A percentile compares a stretch with the other conserved stretches of the same genome.
Conservation (phyloP, 2,113 vertebrate genomes). For the Calyptomena viridis region DNA sequence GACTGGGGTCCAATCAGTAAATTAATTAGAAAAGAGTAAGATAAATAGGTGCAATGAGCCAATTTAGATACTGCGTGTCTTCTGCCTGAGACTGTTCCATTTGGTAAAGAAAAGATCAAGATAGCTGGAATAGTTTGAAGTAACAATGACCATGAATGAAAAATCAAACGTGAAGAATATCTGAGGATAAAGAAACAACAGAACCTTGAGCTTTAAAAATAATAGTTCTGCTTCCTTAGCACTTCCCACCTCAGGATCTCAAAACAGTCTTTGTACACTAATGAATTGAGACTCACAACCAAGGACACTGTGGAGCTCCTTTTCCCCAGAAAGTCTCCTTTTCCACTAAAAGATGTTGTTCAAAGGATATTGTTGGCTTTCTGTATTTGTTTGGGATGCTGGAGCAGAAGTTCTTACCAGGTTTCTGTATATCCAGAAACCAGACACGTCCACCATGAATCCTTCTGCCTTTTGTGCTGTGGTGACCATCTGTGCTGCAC, state of each 20-base stretch:
- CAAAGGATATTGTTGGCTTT: neutral
- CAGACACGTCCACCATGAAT: neutral
- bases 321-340: neutral
- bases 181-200: neutral
- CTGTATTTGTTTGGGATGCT: slow-evolving; percentile 5
- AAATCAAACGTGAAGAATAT: neutral
- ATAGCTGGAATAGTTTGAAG: neutral
- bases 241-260: neutral
- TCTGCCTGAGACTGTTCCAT: neutral
- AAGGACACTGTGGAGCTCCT: neutral
- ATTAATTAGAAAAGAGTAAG: slow-evolving; percentile 38
- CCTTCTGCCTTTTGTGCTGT: slow-evolving; percentile 41
- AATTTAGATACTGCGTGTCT: neutral
- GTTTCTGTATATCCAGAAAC: slow-evolving; percentile 24
- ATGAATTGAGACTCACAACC: neutral
- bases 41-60: neutral
- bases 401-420: slow-evolving; percentile 9
- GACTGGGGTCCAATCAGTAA: neutral
- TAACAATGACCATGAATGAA: neutral
- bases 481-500: slow-evolving; percentile 48
- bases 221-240: neutral
- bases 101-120: slow-evolving; percentile 21
- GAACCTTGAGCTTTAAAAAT: neutral
- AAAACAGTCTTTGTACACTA: neutral
- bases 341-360: neutral